Base-by-base conservation (phyloP, 2,888 invertebrate genomes). In the Incurvaria masculella region DNA sequence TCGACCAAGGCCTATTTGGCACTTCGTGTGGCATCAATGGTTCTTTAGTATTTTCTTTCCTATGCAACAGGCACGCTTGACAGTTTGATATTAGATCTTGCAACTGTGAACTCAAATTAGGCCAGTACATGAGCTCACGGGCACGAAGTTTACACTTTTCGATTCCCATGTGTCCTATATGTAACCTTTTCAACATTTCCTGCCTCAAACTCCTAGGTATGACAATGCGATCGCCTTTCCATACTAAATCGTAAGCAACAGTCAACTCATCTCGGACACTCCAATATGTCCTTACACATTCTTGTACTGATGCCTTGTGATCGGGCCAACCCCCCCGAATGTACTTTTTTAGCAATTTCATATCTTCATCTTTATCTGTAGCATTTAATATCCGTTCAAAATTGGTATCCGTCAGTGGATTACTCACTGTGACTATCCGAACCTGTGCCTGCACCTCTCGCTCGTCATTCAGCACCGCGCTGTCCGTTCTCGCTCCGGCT, bases 111-210 rank as follows among this genome's bases (percentile, higher is more conserved):
- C 46, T 52, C 16, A 55, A 52, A 42, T 51, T 48, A 2, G 57
- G 55, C 55, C 55, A 56, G 48, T 48, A 57, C 43, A 55, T 50
- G 21, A 50, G 47, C 48, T 55, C 55, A 6, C 51, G 20, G 2
- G 54, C 52, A n/a, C 53, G 47, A 19, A 54, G 39, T 26, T 50
- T 50, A 20, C 51, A 52, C 47, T 55, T 57, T 41, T 54, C 55
- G 3, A 53, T 11, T 2, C 56, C 53, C 14, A 54, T 21, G 46
- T 56, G 54, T n/a, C 55, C 52, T n/a, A 48, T 20, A 44, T 56
- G 56, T 21, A 51, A 45, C 21, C 49, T 52, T n/a, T 49, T 42
- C 27, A 57, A 43, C 52, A 55, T 57, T 11, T 51, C 51, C 2
- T 39, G 20, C 1, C 52, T 48, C 45, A 54, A 42, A 16, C 33